phyloP scores from a whole-genome alignment of 2,797 vertebrate genomes.

The Pelochelys cantorii region DNA sequence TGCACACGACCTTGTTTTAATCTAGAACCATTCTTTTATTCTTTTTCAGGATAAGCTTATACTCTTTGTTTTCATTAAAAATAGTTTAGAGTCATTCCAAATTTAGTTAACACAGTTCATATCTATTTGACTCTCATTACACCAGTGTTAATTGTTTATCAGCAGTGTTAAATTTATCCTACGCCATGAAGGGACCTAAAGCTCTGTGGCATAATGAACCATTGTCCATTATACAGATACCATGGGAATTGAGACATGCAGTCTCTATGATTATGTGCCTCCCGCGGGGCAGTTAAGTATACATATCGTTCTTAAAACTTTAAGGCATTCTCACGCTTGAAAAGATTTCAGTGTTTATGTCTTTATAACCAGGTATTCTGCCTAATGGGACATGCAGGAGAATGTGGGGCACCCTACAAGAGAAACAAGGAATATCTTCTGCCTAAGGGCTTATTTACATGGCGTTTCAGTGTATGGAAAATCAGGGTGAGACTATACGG shows the following conservation, averaged over 20 bases:
- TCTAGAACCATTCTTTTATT: not conserved
- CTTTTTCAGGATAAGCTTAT: not conserved
- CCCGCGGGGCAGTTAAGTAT: not conserved
- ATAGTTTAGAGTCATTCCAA: not conserved
- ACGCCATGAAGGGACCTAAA: not conserved
- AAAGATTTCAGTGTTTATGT: not conserved
- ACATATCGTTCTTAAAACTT: not conserved
- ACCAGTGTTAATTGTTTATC: conserved; percentile 2
- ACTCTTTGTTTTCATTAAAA: not conserved
- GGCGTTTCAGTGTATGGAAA: too few relatives aligned
- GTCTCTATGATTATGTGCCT: not conserved
- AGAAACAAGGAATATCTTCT: not conserved
- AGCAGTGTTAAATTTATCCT: not conserved
- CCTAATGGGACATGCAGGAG: not conserved
- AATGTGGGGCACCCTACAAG: not conserved
- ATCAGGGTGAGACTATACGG: too few relatives aligned
- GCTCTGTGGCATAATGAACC: not conserved
- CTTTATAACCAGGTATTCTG: not conserved
- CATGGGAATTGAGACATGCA: too few relatives aligned
- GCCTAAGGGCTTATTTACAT: not conserved
- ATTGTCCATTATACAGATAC: not conserved
- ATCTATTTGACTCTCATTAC: not conserved
- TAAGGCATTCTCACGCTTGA: not conserved
- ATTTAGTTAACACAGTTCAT: not conserved
- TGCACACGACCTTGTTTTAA: not conserved